Evolutionary conservation across 1,140 invertebrate genomes (phyloP).

Genomic region (Linepithema humile): DNA sequence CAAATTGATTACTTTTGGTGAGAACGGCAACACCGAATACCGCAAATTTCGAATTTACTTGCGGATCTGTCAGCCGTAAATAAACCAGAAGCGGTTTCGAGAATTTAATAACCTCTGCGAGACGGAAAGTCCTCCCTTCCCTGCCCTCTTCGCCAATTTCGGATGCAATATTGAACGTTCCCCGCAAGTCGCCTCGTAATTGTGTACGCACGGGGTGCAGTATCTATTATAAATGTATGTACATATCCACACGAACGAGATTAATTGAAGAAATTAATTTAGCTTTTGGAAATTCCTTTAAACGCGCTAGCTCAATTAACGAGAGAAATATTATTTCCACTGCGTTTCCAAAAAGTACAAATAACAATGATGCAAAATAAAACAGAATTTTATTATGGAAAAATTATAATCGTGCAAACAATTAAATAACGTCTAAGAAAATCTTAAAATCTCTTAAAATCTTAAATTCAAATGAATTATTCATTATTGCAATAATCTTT

Average conservation of each 20-base stretch:
- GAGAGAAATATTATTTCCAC: neutral
- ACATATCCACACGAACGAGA: neutral
- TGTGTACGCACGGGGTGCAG: constrained; percentile 17
- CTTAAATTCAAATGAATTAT: neutral
- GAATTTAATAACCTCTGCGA: constrained; percentile 53
- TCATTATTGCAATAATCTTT: neutral
- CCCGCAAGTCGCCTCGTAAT: constrained; percentile 15
- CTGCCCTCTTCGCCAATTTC: constrained; percentile 16
- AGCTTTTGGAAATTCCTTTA: neutral
- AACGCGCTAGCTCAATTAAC: constrained; percentile 1
- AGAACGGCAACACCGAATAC: constrained; percentile 2
- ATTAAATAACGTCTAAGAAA: neutral
- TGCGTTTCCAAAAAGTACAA: neutral
- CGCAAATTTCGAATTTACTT: constrained; percentile 24
- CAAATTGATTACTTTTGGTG: constrained; percentile 16
- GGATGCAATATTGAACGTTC: constrained; percentile 48
- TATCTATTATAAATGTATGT: constrained; percentile 42
- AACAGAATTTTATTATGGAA: neutral
- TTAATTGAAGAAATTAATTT: constrained; percentile 45
- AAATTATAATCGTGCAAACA: neutral
- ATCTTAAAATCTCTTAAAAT: too few species aligned
- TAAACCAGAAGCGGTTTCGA: constrained; percentile 42
- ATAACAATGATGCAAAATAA: neutral
- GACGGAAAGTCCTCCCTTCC: neutral
- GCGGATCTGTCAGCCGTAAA: constrained; percentile 22